Conservation (phyloP, 2,797 vertebrate genomes). For the Graptemys geographica region DNA sequence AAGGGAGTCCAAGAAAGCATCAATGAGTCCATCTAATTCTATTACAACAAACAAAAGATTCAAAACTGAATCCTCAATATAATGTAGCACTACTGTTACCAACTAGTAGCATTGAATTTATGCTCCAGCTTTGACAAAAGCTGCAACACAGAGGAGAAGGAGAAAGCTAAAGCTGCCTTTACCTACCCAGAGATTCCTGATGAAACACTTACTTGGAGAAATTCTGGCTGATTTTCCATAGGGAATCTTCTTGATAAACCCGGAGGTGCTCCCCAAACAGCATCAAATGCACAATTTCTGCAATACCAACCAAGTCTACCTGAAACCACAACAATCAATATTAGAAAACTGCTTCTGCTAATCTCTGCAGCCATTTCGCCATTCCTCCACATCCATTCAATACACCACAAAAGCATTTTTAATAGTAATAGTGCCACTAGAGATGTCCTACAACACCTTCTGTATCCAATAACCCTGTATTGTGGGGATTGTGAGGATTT, state of each 20-base stretch:
- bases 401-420: neutral
- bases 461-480: neutral
- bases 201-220: conserved; percentile 78
- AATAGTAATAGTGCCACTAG: neutral
- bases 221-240: conserved; percentile 78
- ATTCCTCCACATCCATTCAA: neutral
- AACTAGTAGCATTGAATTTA: neutral
- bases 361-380: neutral
- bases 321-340: conserved; percentile 76
- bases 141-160: neutral
- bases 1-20: neutral
- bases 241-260: conserved; percentile 74
- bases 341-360: neutral
- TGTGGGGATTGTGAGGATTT: neutral
- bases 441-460: neutral
- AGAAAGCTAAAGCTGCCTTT: neutral
- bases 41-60: neutral
- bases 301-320: conserved; percentile 84
- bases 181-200: neutral
- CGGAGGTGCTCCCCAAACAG: conserved; percentile 80
- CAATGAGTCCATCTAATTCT: neutral
- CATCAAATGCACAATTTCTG: conserved; percentile 81
- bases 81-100: neutral
- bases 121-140: neutral
- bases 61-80: neutral